Conservation (phyloP, 2,797 vertebrate species). For the Amniataba percoides region DNA sequence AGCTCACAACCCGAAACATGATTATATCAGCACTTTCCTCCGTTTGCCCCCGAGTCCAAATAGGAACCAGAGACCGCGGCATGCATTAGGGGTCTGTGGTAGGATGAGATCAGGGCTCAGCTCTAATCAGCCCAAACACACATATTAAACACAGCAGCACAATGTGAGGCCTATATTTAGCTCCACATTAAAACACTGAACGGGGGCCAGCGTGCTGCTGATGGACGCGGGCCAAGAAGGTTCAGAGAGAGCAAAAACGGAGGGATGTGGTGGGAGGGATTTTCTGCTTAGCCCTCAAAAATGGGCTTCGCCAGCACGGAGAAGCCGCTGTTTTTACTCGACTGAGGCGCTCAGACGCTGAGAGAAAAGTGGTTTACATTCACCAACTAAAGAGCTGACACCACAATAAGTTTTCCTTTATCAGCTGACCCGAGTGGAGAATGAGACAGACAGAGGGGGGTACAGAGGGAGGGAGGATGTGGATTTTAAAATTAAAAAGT, state of each 20-base stretch:
- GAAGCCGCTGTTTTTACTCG: conserved; percentile 32
- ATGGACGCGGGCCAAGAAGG: conserved; percentile 70
- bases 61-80: conserved; percentile 71
- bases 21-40: conserved; percentile 77
- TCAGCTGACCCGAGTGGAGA: conserved; percentile 17
- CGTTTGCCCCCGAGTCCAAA: conserved; percentile 59
- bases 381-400: conserved; percentile 42
- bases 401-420: conserved; percentile 34
- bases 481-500: conserved; percentile 23
- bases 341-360: conserved; percentile 1
- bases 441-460: neutral
- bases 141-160: conserved; percentile 72
- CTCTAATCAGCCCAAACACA: conserved; percentile 76
- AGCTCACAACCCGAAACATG: conserved; percentile 71
- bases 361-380: conserved; percentile 30
- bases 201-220: conserved; percentile 51
- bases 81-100: conserved; percentile 72
- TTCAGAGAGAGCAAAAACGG: conserved; percentile 56
- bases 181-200: conserved; percentile 70
- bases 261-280: conserved; percentile 62
- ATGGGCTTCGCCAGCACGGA: conserved; percentile 21
- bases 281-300: conserved; percentile 64
- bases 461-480: neutral
- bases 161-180: conserved; percentile 81
- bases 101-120: conserved; percentile 76